These are phyloP conservation scores for Columba livia DNA, from an alignment of 2,113 vertebrate genomes.

Conservation along the genomic window DNA sequence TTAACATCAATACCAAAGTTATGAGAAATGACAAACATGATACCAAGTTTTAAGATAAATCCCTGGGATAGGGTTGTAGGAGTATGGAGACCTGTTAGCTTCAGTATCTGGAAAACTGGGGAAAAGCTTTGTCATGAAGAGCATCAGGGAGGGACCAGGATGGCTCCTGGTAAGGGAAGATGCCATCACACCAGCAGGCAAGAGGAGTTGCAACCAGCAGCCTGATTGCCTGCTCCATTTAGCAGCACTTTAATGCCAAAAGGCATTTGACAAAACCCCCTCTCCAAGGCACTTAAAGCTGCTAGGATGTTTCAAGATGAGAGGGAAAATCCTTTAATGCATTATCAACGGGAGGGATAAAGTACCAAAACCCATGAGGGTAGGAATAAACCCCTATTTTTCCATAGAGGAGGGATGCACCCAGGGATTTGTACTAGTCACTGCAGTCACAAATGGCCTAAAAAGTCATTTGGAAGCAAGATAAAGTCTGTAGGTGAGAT, in stretches of 20 bases:
- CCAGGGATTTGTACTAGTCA: neutral
- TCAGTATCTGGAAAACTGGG: neutral
- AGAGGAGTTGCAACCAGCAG: neutral
- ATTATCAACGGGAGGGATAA: neutral
- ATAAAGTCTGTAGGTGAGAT: neutral
- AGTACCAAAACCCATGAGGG: neutral
- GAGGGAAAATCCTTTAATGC: constrained; percentile 3
- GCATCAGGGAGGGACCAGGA: neutral
- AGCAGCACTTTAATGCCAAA: neutral
- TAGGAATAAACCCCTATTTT: neutral
- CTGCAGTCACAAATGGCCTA: neutral
- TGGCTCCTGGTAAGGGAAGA: neutral
- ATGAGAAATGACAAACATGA: neutral
- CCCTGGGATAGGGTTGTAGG: neutral
- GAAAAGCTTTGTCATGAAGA: neutral
- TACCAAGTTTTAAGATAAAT: neutral
- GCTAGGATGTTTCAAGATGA: neutral
- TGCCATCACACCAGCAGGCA: neutral
- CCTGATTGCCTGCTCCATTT: neutral
- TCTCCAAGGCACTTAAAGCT: neutral
- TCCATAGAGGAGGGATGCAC: neutral
- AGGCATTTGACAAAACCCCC: neutral
- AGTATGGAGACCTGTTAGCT: neutral
- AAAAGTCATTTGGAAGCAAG: neutral
- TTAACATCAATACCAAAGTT: neutral